A percentile compares a stretch with the other conserved stretches of the same genome.
Conservation (phyloP, 2,888 invertebrate species). For the Yponomeuta cagnagella region DNA sequence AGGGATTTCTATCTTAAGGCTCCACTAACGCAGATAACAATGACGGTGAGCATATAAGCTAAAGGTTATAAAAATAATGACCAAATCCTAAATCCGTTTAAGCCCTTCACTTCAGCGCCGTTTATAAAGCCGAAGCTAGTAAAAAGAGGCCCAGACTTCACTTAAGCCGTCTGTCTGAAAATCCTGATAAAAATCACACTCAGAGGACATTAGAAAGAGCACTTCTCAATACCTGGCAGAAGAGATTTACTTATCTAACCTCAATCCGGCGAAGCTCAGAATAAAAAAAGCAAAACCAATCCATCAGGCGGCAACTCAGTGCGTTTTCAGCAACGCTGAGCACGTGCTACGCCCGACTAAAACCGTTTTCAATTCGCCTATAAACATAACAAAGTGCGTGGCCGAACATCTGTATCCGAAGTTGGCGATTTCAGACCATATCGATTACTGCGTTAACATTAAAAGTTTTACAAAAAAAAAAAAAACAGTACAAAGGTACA, state of each 20-base stretch:
- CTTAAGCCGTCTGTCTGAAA: not conserved
- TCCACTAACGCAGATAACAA: too few relatives aligned
- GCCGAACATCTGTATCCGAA: too few relatives aligned
- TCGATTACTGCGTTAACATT: too few relatives aligned
- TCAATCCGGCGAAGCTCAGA: not conserved
- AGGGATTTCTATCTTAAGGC: too few relatives aligned
- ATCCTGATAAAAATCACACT: not conserved
- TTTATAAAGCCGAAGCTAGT: not conserved
- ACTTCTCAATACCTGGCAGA: not conserved
- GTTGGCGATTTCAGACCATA: too few relatives aligned
- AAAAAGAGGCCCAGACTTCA: not conserved
- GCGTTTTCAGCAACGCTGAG: not conserved
- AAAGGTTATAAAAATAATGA: not conserved
- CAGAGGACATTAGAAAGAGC: slow-evolving; percentile 1
- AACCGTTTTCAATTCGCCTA: not conserved
- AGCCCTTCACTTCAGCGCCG: not conserved
- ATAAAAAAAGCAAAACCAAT: slow-evolving; percentile 33
- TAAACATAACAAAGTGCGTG: not conserved
- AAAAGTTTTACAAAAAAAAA: too few relatives aligned
- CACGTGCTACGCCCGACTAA: not conserved
- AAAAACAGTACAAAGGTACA: too few relatives aligned
- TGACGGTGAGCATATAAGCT: too few relatives aligned
- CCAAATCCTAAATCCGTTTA: not conserved
- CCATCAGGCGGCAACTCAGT: slow-evolving; percentile 39
- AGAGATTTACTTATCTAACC: slow-evolving; percentile 3